These are phyloP conservation scores for Bovichtus diacanthus DNA, from an alignment of 2,797 vertebrate species.

Conservation along the genomic window DNA sequence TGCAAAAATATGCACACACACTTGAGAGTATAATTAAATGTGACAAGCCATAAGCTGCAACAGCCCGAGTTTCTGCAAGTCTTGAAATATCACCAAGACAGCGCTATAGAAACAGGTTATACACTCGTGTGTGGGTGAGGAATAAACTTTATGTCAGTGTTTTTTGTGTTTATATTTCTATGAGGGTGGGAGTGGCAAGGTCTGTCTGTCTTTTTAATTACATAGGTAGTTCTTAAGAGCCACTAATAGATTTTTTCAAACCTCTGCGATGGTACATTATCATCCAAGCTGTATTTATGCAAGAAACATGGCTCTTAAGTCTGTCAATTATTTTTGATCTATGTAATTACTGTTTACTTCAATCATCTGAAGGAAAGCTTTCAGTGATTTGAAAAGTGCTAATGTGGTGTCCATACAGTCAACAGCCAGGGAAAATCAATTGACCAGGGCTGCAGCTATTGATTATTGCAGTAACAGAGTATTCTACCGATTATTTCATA, in stretches of 20 bases:
- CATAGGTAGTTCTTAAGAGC: constrained; percentile 5
- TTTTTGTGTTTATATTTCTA: constrained; percentile 20
- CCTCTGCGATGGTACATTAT: constrained; percentile 13
- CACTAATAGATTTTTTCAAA: constrained; percentile 12
- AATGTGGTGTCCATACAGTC: not conserved
- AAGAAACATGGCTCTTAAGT: constrained; percentile 4
- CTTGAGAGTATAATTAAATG: constrained; percentile 59
- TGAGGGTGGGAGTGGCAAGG: not conserved
- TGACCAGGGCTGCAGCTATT: not conserved
- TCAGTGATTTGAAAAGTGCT: constrained; percentile 17
- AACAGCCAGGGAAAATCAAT: not conserved
- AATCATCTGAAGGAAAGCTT: constrained; percentile 36
- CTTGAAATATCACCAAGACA: constrained; percentile 62
- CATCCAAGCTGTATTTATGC: constrained; percentile 5
- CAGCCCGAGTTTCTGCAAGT: constrained; percentile 56
- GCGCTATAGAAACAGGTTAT: constrained; percentile 41
- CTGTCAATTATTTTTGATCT: constrained; percentile 24
- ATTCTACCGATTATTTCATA: no score
- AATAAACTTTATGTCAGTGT: constrained; percentile 32
- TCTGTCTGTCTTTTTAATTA: constrained; percentile 39
- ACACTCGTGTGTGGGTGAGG: constrained; percentile 32
- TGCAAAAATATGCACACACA: constrained; percentile 7
- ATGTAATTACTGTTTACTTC: constrained; percentile 42
- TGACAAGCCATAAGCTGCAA: constrained; percentile 66
- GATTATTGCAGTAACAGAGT: no score